Evolutionary conservation across 2,888 invertebrate species (phyloP).

Genomic region (Deroplatys truncata): DNA sequence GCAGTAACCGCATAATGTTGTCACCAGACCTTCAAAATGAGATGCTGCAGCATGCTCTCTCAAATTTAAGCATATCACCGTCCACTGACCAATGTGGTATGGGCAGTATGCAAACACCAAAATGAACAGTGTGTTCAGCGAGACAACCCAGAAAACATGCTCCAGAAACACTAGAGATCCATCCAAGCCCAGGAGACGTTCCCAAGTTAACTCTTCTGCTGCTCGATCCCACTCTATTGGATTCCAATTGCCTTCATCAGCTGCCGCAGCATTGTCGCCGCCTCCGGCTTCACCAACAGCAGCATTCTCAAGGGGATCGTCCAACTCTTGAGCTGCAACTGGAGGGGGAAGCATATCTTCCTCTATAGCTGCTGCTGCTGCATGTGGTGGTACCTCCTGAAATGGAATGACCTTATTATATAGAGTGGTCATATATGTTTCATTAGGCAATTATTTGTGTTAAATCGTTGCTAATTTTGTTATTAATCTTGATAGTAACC

Average conservation of each 20-base stretch:
- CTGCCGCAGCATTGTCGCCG: conserved; percentile 45
- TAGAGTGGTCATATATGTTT: not conserved
- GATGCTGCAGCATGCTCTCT: conserved; percentile 64
- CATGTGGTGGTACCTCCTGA: conserved; percentile 14
- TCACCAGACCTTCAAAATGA: conserved; percentile 90
- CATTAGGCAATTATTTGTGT: not conserved
- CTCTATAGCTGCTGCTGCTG: conserved; percentile 9
- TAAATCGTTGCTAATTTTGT: not conserved
- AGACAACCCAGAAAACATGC: conserved; percentile 99
- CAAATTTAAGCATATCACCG: conserved; percentile 67
- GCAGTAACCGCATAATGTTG: conserved; percentile 90
- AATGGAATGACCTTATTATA: not conserved
- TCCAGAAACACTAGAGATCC: conserved; percentile 96
- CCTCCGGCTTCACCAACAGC: conserved; percentile 33
- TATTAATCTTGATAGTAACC: not conserved
- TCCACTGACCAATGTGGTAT: conserved; percentile 88
- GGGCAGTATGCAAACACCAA: conserved; percentile 96
- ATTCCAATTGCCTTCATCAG: conserved; percentile 89
- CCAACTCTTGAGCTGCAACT: conserved; percentile 11
- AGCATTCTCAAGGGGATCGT: conserved; percentile 22
- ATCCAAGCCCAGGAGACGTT: conserved; percentile 89
- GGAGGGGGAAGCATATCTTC: conserved; percentile 10
- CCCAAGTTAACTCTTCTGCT: conserved; percentile 98
- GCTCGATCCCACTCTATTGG: conserved; percentile 98
- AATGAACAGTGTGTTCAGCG: conserved; percentile 93